These are phyloP conservation scores for Villa cingulata DNA, from an alignment of 2,888 invertebrate species.

Conservation along the genomic window DNA sequence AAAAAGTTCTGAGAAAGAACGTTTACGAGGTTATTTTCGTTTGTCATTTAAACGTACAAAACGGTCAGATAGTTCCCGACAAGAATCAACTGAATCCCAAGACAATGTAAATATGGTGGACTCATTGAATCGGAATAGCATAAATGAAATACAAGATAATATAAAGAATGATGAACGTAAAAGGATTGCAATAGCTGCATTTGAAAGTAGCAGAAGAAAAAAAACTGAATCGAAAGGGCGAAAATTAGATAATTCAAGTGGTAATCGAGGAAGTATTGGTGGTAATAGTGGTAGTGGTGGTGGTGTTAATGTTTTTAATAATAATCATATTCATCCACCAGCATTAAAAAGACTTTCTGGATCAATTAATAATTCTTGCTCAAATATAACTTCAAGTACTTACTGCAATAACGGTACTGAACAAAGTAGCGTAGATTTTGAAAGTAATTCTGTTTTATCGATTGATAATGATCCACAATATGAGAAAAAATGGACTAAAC, in stretches of 20 bases:
- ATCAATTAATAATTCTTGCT: conserved; percentile 28
- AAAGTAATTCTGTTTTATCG: conserved; percentile 10
- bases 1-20: conserved; percentile 42
- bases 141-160: conserved; percentile 4
- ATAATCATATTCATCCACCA: not conserved
- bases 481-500: conserved; percentile 21
- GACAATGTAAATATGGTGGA: conserved; percentile 16
- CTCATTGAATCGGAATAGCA: not conserved
- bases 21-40: conserved; percentile 44
- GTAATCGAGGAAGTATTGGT: too few species aligned
- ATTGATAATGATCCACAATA: conserved; percentile 17
- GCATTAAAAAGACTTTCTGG: conserved; percentile 13
- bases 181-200: not conserved
- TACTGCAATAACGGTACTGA: conserved; percentile 26
- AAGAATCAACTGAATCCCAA: conserved; percentile 26
- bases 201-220: not conserved
- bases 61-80: too few species aligned
- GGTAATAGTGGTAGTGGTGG: too few species aligned
- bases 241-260: too few species aligned
- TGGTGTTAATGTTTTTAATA: not conserved
- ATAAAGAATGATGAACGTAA: conserved; percentile 4
- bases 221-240: too few species aligned
- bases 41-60: conserved; percentile 36
- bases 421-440: conserved; percentile 10
- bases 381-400: conserved; percentile 32